Conservation (phyloP, 2,113 vertebrate genomes). For the Sakesphorus luctuosus region DNA sequence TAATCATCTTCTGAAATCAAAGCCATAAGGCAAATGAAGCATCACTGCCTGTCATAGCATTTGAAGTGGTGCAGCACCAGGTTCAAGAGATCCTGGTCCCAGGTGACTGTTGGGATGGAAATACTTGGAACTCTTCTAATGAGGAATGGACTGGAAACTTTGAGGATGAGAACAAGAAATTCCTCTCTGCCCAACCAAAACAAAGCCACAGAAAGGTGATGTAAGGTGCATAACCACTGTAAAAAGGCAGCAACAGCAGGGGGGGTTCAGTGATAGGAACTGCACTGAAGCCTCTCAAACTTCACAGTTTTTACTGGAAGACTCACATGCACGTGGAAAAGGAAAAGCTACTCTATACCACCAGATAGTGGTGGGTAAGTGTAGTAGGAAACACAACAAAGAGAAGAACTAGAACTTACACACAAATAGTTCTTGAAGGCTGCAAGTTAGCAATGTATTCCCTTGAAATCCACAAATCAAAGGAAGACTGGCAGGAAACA, state of each 20-base stretch:
- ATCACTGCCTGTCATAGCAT: neutral
- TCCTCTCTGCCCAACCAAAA: neutral
- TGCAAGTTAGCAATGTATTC: neutral
- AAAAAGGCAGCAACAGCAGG: neutral
- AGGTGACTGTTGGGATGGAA: neutral
- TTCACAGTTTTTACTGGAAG: neutral
- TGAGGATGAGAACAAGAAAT: neutral
- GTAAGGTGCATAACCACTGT: neutral
- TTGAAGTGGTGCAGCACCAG: neutral
- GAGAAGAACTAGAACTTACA: neutral
- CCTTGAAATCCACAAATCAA: neutral
- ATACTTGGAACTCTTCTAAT: neutral
- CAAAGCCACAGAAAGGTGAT: neutral
- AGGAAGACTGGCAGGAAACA: neutral
- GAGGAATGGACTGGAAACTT: neutral
- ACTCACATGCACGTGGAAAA: neutral
- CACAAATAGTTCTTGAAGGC: neutral
- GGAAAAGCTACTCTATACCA: neutral
- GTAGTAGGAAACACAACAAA: neutral
- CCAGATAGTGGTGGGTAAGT: neutral
- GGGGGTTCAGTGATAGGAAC: neutral
- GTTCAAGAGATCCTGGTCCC: neutral
- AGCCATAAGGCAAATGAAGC: neutral
- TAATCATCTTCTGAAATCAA: neutral
- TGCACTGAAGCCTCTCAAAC: neutral